A percentile compares a stretch with the other conserved stretches of the same genome.
Evolutionary conservation across 2,797 vertebrate species (phyloP).

Genomic region (Oryzias dopingdopingensis): DNA sequence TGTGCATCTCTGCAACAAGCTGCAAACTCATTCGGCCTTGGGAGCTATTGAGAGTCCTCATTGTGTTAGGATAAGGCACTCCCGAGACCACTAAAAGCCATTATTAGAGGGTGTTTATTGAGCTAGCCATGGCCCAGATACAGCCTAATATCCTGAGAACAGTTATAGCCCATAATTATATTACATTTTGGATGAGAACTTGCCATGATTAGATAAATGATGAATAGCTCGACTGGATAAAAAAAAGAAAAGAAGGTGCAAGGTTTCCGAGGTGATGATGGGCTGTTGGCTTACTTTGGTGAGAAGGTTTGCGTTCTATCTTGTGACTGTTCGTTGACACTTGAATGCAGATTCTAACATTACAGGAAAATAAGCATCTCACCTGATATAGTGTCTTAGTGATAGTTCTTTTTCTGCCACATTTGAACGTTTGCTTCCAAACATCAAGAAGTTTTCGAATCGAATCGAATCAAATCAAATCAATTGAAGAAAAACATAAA

Average conservation of each 20-base stretch:
- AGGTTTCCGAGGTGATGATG: constrained; percentile 33
- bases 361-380: too few relatives aligned
- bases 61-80: constrained; percentile 65
- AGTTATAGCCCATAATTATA: constrained; percentile 69
- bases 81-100: constrained; percentile 69
- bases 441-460: too few relatives aligned
- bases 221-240: constrained; percentile 52
- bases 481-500: too few relatives aligned
- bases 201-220: constrained; percentile 68
- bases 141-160: constrained; percentile 66
- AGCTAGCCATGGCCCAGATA: constrained; percentile 67
- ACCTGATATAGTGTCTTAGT: too few relatives aligned
- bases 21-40: constrained; percentile 67
- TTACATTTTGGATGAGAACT: constrained; percentile 64
- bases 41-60: constrained; percentile 58
- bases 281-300: constrained; percentile 30
- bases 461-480: too few relatives aligned
- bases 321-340: not conserved
- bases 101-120: constrained; percentile 75
- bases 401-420: too few relatives aligned
- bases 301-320: constrained; percentile 22
- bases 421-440: too few relatives aligned
- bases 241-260: constrained; percentile 30
- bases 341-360: too few relatives aligned
- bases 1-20: constrained; percentile 61